Conservation (phyloP, 1,140 invertebrate species). For the Zeugodacus cucurbitae region DNA sequence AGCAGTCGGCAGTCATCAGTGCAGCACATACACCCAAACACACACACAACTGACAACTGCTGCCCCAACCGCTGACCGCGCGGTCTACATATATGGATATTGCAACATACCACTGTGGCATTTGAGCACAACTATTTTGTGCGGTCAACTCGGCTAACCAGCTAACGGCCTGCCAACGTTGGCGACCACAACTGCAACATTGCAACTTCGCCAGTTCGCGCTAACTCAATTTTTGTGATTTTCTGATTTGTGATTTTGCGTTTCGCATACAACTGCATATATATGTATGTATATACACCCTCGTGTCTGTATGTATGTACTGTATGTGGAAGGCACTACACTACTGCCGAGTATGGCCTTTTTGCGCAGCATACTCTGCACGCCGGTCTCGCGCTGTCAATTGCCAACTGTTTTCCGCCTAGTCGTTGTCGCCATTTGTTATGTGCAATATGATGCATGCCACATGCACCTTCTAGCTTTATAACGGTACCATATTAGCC, state of each 20-base stretch:
- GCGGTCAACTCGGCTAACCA: constrained; percentile 18
- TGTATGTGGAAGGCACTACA: neutral
- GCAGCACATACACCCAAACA: no score
- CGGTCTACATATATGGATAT: neutral
- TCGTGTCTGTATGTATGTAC: no score
- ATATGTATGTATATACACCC: neutral
- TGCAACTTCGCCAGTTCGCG: neutral
- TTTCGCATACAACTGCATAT: neutral
- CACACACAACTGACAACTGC: neutral
- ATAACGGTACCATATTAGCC: constrained; percentile 4
- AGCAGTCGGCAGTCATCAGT: neutral
- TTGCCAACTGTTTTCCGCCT: constrained; percentile 21
- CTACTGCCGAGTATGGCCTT: neutral
- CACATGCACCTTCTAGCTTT: neutral
- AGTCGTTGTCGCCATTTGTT: constrained; percentile 16
- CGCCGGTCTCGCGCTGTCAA: neutral
- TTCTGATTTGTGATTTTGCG: constrained; percentile 18
- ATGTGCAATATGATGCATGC: constrained; percentile 35
- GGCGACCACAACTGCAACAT: constrained; percentile 30
- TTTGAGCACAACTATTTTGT: constrained; percentile 10
- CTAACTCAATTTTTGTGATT: constrained; percentile 37
- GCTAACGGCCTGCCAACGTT: constrained; percentile 10
- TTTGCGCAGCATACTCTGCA: neutral
- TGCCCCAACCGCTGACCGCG: neutral
- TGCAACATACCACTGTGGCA: neutral